These are phyloP conservation scores for Endotricha flammealis DNA, from an alignment of 2,888 invertebrate genomes.

Conservation along the genomic window DNA sequence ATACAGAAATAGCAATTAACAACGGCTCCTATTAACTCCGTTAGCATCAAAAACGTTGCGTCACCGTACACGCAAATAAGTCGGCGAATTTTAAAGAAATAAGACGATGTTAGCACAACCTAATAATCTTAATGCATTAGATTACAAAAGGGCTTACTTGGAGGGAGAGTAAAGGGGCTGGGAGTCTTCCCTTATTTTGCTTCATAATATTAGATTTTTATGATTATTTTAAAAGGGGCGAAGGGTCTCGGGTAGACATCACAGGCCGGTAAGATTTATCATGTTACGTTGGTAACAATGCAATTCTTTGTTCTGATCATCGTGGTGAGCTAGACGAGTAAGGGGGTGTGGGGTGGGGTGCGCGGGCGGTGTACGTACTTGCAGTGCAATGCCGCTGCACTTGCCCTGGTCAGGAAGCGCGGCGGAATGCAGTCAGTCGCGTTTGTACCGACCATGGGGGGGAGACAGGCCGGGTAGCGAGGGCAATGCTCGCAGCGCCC, in stretches of 20 bases:
- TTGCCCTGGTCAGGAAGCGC: constrained; percentile 77
- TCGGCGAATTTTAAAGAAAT: constrained; percentile 50
- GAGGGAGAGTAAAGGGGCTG: constrained; percentile 36
- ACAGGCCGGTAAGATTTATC: constrained; percentile 46
- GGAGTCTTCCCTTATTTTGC: constrained; percentile 50
- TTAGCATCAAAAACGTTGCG: constrained; percentile 7
- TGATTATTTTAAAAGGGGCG: constrained; percentile 58
- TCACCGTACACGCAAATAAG: constrained; percentile 23
- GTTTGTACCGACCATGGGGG: constrained; percentile 50
- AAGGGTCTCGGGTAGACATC: constrained; percentile 38
- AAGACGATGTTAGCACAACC: constrained; percentile 55
- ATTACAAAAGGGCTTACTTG: constrained; percentile 55
- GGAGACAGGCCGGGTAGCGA: constrained; percentile 41
- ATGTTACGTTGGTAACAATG: constrained; percentile 34
- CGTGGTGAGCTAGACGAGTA: constrained; percentile 37
- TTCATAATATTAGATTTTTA: constrained; percentile 57
- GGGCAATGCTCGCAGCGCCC: constrained; percentile 70
- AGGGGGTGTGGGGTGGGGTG: constrained; percentile 21
- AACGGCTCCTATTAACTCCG: constrained; percentile 8
- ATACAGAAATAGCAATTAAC: constrained; percentile 11
- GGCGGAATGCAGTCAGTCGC: constrained; percentile 77
- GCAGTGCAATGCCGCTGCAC: constrained; percentile 71
- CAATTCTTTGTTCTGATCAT: constrained; percentile 21
- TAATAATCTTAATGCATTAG: constrained; percentile 69
- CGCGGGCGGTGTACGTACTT: constrained; percentile 50